These are phyloP conservation scores for Cercopithecus neglectus DNA, from an alignment of 2,797 vertebrate species.

Conservation along the genomic window DNA sequence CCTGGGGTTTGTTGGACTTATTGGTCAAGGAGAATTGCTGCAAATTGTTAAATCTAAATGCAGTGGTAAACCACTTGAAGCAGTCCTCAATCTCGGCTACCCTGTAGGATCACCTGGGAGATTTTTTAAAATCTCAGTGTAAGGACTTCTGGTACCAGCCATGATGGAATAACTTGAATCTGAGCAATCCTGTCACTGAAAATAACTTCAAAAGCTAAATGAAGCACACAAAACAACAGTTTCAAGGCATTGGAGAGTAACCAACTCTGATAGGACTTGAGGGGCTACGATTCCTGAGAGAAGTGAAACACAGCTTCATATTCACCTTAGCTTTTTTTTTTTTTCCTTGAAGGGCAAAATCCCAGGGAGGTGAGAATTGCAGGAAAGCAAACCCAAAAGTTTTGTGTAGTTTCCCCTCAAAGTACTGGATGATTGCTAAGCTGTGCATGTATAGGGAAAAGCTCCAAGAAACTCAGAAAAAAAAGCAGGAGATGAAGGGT, in stretches of 20 bases:
- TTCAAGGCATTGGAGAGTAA: background rate
- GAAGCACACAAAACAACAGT: background rate
- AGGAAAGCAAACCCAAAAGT: slow-evolving; percentile 25
- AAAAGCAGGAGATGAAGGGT: background rate
- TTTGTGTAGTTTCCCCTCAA: background rate
- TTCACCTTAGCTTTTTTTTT: background rate
- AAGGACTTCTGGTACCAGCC: background rate
- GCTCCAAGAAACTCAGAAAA: background rate
- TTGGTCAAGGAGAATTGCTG: background rate
- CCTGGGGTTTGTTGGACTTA: background rate
- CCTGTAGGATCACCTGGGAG: background rate
- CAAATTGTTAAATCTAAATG: slow-evolving; percentile 5
- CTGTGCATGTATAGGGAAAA: background rate
- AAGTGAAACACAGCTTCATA: background rate
- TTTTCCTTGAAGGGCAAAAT: background rate
- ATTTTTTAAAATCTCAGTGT: background rate
- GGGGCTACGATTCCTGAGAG: background rate
- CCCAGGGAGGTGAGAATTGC: background rate
- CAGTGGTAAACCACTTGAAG: background rate
- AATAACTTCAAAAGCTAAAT: slow-evolving; percentile 15
- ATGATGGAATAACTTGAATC: background rate
- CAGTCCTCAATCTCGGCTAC: background rate
- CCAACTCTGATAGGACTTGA: background rate
- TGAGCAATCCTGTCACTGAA: slow-evolving; percentile 17
- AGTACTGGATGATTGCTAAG: background rate